Percentiles rank a stretch among this genome's conserved stretches.
These are phyloP conservation scores for Cheiracanthium punctorium DNA, from an alignment of 2,888 invertebrate genomes.

Conservation along the genomic window DNA sequence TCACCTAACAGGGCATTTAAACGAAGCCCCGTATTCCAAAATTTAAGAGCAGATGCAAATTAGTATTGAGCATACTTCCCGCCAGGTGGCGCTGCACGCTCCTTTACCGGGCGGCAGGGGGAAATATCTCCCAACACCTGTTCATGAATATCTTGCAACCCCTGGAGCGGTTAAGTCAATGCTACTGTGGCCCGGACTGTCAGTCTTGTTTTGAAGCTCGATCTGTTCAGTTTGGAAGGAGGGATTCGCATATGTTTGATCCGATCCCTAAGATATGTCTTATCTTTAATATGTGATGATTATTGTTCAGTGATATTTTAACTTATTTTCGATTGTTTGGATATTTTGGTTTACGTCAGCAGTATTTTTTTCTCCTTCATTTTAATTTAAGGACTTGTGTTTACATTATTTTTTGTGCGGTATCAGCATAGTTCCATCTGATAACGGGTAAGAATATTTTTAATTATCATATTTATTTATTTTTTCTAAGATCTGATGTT, in stretches of 20 bases:
- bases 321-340: not conserved
- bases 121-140: slow-evolving; percentile 14
- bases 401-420: not conserved
- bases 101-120: not conserved
- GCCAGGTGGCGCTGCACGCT: not conserved
- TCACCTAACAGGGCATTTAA: too few species aligned
- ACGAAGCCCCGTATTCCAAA: too few species aligned
- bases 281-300: not conserved
- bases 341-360: not conserved
- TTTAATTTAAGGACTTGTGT: not conserved
- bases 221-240: not conserved
- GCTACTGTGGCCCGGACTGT: not conserved
- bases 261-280: not conserved
- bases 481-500: too few species aligned
- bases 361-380: too few species aligned
- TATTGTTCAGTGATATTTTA: not conserved
- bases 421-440: not conserved
- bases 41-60: slow-evolving; percentile 17
- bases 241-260: not conserved
- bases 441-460: not conserved
- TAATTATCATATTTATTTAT: not conserved
- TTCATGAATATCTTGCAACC: slow-evolving; percentile 5
- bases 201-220: not conserved
- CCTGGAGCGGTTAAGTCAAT: slow-evolving; percentile 12
- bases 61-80: not conserved